These are phyloP conservation scores for Tetheella fluctuosa DNA, from an alignment of 2,888 invertebrate genomes.

Conservation along the genomic window DNA sequence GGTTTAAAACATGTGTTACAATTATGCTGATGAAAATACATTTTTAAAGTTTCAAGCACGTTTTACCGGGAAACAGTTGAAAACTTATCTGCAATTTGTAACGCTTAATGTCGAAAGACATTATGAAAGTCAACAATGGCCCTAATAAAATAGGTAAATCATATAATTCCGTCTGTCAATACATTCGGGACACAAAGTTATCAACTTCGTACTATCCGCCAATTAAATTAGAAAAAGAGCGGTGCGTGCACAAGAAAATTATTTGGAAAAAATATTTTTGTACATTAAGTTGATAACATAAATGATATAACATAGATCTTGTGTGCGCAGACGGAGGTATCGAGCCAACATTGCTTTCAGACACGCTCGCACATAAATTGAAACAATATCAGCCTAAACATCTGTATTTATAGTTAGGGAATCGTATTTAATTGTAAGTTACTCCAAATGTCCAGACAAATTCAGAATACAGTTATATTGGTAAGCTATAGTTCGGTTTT, in stretches of 20 bases:
- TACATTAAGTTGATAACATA: constrained; percentile 17
- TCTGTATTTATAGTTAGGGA: constrained; percentile 29
- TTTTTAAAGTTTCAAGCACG: too few species aligned
- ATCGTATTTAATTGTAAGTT: background rate
- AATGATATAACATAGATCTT: constrained; percentile 1
- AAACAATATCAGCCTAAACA: constrained; percentile 31
- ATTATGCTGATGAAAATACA: too few species aligned
- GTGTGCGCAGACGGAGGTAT: background rate
- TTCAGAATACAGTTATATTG: constrained; percentile 2
- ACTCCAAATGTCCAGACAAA: constrained; percentile 2
- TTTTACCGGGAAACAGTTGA: too few species aligned
- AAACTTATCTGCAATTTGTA: too few species aligned
- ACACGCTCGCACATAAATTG: constrained; percentile 37
- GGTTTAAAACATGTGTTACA: too few species aligned
- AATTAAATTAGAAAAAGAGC: constrained; percentile 34
- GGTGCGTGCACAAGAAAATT: constrained; percentile 35
- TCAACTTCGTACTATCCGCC: background rate
- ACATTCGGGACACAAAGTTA: background rate
- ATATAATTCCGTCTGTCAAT: background rate
- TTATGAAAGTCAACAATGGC: background rate
- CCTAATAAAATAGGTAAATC: background rate
- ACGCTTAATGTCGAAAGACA: background rate
- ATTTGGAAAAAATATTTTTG: constrained; percentile 30
- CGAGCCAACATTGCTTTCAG: constrained; percentile 14
- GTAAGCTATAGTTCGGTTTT: background rate